phyloP scores from a whole-genome alignment of 2,888 invertebrate species.

The Spilosoma lubricipeda region DNA sequence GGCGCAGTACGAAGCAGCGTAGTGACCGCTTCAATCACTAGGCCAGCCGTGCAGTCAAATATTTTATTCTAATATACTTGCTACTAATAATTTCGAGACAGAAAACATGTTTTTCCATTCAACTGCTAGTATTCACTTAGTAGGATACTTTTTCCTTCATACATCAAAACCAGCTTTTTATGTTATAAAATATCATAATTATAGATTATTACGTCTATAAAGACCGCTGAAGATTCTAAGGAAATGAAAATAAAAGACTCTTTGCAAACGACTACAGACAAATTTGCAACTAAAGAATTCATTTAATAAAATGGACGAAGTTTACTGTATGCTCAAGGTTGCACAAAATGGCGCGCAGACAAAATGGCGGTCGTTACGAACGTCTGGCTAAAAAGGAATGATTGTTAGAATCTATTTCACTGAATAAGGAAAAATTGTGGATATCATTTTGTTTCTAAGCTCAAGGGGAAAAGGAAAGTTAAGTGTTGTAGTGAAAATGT shows the following conservation, averaged over 20 bases:
- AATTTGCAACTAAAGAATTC: conserved; percentile 10
- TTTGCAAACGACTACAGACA: background rate
- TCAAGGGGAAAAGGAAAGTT: background rate
- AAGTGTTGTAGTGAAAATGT: background rate
- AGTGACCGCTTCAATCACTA: too few species aligned
- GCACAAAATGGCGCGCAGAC: conserved; percentile 16
- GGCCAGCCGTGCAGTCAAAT: too few species aligned
- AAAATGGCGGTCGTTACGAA: conserved; percentile 41
- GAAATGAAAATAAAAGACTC: background rate
- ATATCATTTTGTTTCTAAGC: conserved; percentile 10
- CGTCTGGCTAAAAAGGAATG: conserved; percentile 47
- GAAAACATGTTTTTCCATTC: background rate
- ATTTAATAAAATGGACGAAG: conserved; percentile 16
- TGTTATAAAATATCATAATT: background rate
- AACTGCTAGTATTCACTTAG: background rate
- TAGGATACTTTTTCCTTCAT: background rate
- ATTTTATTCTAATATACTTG: background rate
- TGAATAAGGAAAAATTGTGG: conserved; percentile 42
- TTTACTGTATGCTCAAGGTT: conserved; percentile 14
- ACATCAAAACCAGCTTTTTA: background rate
- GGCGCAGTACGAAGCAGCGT: too few species aligned
- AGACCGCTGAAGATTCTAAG: background rate
- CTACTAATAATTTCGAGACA: background rate
- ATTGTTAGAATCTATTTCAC: conserved; percentile 35
- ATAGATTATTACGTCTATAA: background rate